These are phyloP conservation scores for Terrapene triunguis DNA, from an alignment of 2,113 vertebrate species.

Conservation along the genomic window DNA sequence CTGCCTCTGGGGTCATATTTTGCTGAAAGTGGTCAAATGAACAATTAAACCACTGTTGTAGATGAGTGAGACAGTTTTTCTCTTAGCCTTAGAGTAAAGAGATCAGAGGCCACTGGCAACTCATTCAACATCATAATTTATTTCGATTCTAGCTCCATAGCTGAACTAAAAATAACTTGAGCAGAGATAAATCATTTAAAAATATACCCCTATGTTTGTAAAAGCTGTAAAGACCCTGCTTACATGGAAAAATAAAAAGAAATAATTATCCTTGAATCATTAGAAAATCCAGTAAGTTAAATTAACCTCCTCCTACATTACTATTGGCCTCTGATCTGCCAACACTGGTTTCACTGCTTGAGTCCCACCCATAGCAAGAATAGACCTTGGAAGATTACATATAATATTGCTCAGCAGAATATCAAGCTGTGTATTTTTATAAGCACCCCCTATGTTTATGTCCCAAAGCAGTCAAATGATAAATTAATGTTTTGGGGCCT, in stretches of 20 bases:
- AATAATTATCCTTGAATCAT: slow-evolving; percentile 22
- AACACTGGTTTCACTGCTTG: background rate
- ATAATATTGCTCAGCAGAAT: background rate
- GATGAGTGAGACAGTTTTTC: slow-evolving; percentile 13
- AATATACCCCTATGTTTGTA: background rate
- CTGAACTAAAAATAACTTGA: slow-evolving; percentile 40
- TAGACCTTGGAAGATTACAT: background rate
- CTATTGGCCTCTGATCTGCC: slow-evolving; percentile 7
- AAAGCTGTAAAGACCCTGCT: background rate
- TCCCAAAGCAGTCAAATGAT: slow-evolving; percentile 2
- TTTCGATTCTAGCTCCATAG: background rate
- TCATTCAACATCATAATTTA: slow-evolving; percentile 19
- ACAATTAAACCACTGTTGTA: slow-evolving; percentile 42
- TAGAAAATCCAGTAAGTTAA: slow-evolving; percentile 8
- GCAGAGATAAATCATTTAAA: slow-evolving; percentile 12
- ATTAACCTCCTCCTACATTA: slow-evolving; percentile 6
- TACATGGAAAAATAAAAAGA: slow-evolving; percentile 37
- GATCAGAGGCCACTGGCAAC: slow-evolving; percentile 24
- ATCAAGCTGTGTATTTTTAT: background rate
- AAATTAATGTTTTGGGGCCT: background rate
- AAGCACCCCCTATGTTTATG: background rate
- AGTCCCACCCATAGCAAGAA: background rate
- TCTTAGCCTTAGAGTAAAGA: slow-evolving; percentile 31
- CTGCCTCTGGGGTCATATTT: background rate
- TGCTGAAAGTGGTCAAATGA: slow-evolving; percentile 36